Evolutionary conservation across 2,797 vertebrate genomes (phyloP), one percentile per base, ranked within the genome.

Genomic region (Anas georgica): DNA sequence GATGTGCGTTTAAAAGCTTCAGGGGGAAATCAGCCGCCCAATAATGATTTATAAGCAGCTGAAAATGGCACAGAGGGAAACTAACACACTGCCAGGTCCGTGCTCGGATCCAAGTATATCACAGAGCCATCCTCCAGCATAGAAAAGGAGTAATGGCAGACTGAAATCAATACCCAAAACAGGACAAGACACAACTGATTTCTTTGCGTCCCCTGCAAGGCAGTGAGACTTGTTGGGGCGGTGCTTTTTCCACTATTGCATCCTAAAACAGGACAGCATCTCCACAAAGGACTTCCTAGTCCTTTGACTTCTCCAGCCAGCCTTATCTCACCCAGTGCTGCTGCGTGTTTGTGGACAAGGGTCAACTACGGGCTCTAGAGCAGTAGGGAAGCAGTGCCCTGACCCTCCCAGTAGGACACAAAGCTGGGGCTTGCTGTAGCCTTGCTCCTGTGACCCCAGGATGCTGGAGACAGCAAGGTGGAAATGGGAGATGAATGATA

Each of bases 281-380:
- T 5, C 5, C 37, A 52, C 13, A 9, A 1, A 8, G 52, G 4
- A 37, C 10, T 82, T 62, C 2, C 62, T 11, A 3, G 1, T 4
- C 12, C 66, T 31, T 4, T 48, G 33, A 12, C 23, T 43, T n/a
- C 28, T 26, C 66, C 62, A 60, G 2, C 3, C 50, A n/a, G 16
- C 2, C 4, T 0, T 7, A 1, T 17, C 20, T 20, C 3, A 22
- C 22, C 33, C 23, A 3, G 12, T 2, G 26, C 20, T 14, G 16
- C 28, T 9, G 28, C 1, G 5, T 18, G 5, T 18, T 23, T 48
- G 23, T 2, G 26, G 4, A 14, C 2, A 2, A 1, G 21, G 4
- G 2, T 9, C 43, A 66, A 6, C 31, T 1, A 17, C 0, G 0
- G 17, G 12, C 17, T 10, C 25, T 3, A 12, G 7, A 77, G 14